phyloP scores from a whole-genome alignment of 2,888 invertebrate species.

The Andrena chrysosceles region DNA sequence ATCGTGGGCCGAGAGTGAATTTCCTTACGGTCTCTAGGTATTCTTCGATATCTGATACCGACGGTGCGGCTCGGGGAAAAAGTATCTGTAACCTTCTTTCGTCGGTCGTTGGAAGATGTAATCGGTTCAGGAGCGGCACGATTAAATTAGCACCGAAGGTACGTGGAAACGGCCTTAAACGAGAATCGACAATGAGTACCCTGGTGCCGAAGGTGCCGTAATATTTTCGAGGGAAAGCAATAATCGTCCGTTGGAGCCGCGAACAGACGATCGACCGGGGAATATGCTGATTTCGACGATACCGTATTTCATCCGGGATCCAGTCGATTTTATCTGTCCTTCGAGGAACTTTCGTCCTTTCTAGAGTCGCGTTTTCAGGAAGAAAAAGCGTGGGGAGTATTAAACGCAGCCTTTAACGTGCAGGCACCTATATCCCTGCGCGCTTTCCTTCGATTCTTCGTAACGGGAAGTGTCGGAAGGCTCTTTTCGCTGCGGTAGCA shows the following conservation, averaged over 20 bases:
- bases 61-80: not conserved
- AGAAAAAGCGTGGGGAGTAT: not conserved
- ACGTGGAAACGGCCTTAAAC: slow-evolving; percentile 22
- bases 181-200: slow-evolving; percentile 30
- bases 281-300: slow-evolving; percentile 57
- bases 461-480: not conserved
- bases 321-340: slow-evolving; percentile 25
- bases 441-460: no score
- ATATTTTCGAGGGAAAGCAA: slow-evolving; percentile 45
- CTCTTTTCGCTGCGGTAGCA: not conserved
- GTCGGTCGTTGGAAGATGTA: slow-evolving; percentile 26
- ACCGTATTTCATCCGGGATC: slow-evolving; percentile 29
- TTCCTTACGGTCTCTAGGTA: not conserved
- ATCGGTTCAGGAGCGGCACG: slow-evolving; percentile 27
- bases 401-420: no score
- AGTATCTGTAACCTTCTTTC: not conserved
- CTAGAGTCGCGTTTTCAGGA: not conserved
- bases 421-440: no score
- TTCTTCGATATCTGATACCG: not conserved
- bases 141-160: slow-evolving; percentile 52
- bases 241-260: slow-evolving; percentile 23
- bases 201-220: not conserved
- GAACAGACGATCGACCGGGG: slow-evolving; percentile 18
- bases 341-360: slow-evolving; percentile 11
- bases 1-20: not conserved